Evolutionary conservation across 92 coral and sea anemone genomes (phyloP), one percentile per base, ranked within the genome.

Genomic region (Hydrozoanthus gracilis): DNA sequence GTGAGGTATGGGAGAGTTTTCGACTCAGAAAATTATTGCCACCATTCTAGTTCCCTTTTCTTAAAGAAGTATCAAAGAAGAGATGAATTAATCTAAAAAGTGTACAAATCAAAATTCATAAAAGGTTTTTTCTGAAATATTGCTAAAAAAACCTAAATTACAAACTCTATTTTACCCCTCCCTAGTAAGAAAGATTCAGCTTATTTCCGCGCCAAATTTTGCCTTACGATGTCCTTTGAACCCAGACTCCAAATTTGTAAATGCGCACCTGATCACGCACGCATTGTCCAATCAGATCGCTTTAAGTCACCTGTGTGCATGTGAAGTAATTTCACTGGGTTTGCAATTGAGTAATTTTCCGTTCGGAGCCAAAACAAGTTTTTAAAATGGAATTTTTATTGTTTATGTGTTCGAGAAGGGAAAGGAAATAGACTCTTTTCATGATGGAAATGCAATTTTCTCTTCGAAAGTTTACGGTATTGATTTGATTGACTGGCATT

Each of bases 261-360:
- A 65, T 12, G 10, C 17, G 61, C 74, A 80, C 85, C 85, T 80
- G 85, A 80, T 80, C 85, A 65, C 47, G 9, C 15, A 44, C 51
- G 9, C 52, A 80, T 65, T 18, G 46, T 16, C 85, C 85, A 80
- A 80, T 80, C 85, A 65, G 73, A 80, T 56, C 68, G 16, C 50
- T 27, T 39, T 9, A 55, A 77, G 4, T 65, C 44, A 7, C 39
- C 73, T 18, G 58, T 11, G 85, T 47, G 61, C 85, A 80, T 80
- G 85, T 80, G 61, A 52, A 66, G 85, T 80, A 80, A 80, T 65
- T 80, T 65, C 27, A 80, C 85, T 80, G 74, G 69, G 27, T 80
- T 80, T 49, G 48, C 60, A n/a, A 60, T 46, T 4, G 74, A 47
- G 85, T 64, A 48, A 4, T 49, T 65, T 65, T 65, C 35, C 58